Conservation (phyloP, 2,888 invertebrate genomes). For the Athrips mouffetella region DNA sequence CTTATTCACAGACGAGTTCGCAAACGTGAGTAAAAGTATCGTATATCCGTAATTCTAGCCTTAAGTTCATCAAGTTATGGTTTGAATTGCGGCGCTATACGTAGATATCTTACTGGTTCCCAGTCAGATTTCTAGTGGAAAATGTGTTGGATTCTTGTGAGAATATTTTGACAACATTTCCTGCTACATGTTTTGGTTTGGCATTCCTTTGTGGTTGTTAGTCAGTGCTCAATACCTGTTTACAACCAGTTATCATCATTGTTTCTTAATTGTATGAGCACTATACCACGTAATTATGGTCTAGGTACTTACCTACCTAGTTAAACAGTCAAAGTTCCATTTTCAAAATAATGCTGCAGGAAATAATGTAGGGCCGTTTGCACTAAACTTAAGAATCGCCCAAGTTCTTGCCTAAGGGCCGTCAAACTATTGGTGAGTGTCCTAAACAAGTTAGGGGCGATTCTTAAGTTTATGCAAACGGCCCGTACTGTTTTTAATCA, state of each 20-base stretch:
- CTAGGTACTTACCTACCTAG: too few species aligned
- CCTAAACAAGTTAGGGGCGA: too few species aligned
- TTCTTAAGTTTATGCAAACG: too few species aligned
- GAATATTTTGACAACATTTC: slow-evolving; percentile 32
- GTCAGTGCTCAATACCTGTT: slow-evolving; percentile 25
- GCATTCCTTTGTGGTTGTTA: slow-evolving; percentile 34
- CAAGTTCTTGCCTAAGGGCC: too few species aligned
- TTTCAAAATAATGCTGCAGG: too few species aligned
- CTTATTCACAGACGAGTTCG: slow-evolving; percentile 38
- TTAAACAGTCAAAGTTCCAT: too few species aligned
- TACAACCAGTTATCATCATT: slow-evolving; percentile 44
- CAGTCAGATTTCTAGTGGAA: slow-evolving; percentile 40
- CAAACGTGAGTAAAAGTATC: slow-evolving; percentile 68
- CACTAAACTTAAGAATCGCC: too few species aligned
- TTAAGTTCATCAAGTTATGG: slow-evolving; percentile 21
- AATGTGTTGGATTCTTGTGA: slow-evolving; percentile 32
- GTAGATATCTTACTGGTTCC: slow-evolving; percentile 23
- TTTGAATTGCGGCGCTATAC: slow-evolving; percentile 19
- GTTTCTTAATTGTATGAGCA: too few species aligned
- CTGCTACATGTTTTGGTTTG: slow-evolving; percentile 32
- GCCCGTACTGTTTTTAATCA: too few species aligned
- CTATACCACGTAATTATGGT: too few species aligned
- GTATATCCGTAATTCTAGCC: slow-evolving; percentile 51
- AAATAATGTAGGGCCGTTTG: too few species aligned
- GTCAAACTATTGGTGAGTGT: too few species aligned